phyloP scores from a whole-genome alignment of 2,113 vertebrate genomes.

The Sinocyclocheilus anshuiensis region DNA sequence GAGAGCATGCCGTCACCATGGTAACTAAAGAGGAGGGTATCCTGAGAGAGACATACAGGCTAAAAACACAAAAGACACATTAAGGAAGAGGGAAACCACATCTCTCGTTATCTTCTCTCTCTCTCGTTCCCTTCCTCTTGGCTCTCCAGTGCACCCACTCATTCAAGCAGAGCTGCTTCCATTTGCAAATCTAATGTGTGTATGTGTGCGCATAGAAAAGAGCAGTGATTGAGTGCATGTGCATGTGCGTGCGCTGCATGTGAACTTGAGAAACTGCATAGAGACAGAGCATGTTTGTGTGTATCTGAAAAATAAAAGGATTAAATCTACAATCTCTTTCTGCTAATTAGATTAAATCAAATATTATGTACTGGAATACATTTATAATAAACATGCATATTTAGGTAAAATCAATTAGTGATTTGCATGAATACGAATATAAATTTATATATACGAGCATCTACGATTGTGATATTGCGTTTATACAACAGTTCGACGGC shows the following conservation, averaged over 20 bases:
- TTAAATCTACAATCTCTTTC: not conserved
- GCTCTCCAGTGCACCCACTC: conserved; percentile 32
- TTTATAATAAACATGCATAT: not conserved
- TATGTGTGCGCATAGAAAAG: conserved; percentile 27
- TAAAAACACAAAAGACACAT: conserved; percentile 68
- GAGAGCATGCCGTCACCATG: conserved; percentile 74
- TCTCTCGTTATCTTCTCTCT: conserved; percentile 49
- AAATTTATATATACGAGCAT: not conserved
- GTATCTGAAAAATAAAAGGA: not conserved
- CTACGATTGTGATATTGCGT: too few relatives aligned
- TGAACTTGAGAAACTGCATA: conserved; percentile 3
- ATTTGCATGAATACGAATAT: not conserved
- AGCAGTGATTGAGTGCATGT: conserved; percentile 35
- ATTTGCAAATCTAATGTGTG: conserved; percentile 52
- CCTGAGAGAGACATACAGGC: conserved; percentile 61
- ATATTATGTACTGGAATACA: not conserved
- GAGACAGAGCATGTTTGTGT: conserved; percentile 23
- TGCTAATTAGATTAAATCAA: not conserved
- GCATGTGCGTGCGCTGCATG: conserved; percentile 14
- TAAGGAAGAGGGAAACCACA: conserved; percentile 64
- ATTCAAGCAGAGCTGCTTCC: conserved; percentile 40
- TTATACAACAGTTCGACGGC: too few relatives aligned
- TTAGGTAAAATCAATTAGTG: not conserved
- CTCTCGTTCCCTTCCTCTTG: conserved; percentile 23
- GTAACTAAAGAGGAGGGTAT: conserved; percentile 73